Evolutionary conservation across 2,113 vertebrate species (phyloP).

Genomic region (Aviceda subcristata): DNA sequence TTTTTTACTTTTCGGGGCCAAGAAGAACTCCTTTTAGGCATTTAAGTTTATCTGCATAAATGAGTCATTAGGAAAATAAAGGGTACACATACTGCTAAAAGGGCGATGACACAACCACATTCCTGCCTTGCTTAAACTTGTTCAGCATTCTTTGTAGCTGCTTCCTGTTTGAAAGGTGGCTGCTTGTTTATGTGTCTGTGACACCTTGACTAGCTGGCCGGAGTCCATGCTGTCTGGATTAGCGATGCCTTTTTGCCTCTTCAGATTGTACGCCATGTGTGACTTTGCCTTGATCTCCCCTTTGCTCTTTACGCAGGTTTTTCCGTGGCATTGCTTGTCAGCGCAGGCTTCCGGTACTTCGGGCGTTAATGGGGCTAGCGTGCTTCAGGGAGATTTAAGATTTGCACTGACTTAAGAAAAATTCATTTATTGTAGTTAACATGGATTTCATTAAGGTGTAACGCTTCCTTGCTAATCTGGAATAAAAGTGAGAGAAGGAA

Average conservation of each 20-base stretch:
- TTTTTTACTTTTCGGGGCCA: not conserved
- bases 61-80: constrained; percentile 50
- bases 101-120: constrained; percentile 44
- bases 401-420: not conserved
- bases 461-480: not conserved
- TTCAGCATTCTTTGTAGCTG: not conserved
- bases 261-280: accelerated
- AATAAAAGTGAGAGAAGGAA: not conserved
- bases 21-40: constrained; percentile 21
- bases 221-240: not conserved
- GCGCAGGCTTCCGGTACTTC: not conserved
- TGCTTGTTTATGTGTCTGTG: constrained; percentile 6
- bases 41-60: constrained; percentile 28
- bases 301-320: not conserved
- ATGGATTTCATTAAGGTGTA: not conserved
- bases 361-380: not conserved
- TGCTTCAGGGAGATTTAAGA: not conserved
- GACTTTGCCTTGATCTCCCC: not conserved
- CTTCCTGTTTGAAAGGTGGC: constrained; percentile 28
- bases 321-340: not conserved
- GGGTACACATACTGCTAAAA: not conserved
- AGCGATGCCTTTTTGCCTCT: not conserved
- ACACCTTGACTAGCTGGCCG: constrained; percentile 31
- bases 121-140: constrained; percentile 52
- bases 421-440: not conserved